Base-by-base conservation (phyloP, 2,113 vertebrate genomes). In the Oophaga pumilio region DNA sequence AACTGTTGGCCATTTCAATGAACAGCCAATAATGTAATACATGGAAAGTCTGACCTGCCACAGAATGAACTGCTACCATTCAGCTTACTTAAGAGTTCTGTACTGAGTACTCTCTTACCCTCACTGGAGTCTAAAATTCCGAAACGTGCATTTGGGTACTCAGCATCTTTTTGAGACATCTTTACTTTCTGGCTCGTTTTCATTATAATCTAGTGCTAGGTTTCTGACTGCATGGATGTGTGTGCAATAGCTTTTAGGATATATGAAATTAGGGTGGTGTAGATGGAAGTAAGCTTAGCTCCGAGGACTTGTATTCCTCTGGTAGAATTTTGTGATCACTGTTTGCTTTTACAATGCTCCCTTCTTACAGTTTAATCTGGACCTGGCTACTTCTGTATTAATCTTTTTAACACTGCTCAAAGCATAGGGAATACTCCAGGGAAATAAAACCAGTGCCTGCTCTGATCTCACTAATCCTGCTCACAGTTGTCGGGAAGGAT, bases 381-480 rank as follows among this genome's bases (percentile, higher is more conserved):
- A 83, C 57, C 59, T 88, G 80, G 71, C 71, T 88, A 88, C 80
- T 76, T 88, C 69, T 76, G 80, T 69, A 76, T 83, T 88, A 83
- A 88, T 88, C 86, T 88, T 66, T 83, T 88, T 88, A 88, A 83
- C 80, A 83, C 86, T 88, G 80, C 68, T 88, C 80, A 88, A 88
- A 88, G 86, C 86, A 83, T 66, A 10, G 33, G 57, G 77, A 83
- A 83, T 68, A 33, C 86, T 64, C 86, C 4, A 33, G 86, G 86
- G 86, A 88, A 88, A 88, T 88, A 88, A 88, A 66, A 64, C 80
- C 79, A 83, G 86, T 83, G 80, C 79, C 49, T 56, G 56, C 86
- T 88, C 86, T 88, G 86, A 88, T 88, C 86, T 88, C 69, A 20
- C 81, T 88, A 88, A 88, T 88, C 86, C 86, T 20, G 69, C 86